These are phyloP conservation scores for Cotesia glomerata DNA, from an alignment of 1,140 invertebrate species.

Conservation along the genomic window DNA sequence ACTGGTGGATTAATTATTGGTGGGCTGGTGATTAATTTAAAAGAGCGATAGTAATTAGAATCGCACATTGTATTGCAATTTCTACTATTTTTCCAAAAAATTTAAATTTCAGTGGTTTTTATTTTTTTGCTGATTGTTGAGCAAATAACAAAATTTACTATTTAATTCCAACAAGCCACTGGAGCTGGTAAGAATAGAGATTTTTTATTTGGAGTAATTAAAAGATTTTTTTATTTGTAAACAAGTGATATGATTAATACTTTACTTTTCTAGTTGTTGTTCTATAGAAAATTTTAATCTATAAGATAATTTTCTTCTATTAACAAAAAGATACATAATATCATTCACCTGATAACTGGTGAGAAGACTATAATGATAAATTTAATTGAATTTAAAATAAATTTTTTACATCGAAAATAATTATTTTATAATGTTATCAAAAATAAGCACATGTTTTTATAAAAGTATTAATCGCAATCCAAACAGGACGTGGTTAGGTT, in stretches of 20 bases:
- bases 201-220: background rate
- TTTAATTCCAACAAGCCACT: conserved; percentile 1
- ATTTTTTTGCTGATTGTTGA: background rate
- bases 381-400: no score
- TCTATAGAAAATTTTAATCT: no score
- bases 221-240: background rate
- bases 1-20: background rate
- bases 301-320: no score
- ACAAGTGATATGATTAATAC: background rate
- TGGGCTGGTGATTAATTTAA: background rate
- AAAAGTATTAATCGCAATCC: background rate
- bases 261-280: no score
- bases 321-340: no score
- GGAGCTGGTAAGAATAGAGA: conserved; percentile 24
- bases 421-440: background rate
- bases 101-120: background rate
- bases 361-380: no score
- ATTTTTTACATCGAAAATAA: no score
- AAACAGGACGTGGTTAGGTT: conserved; percentile 3
- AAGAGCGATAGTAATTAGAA: no score
- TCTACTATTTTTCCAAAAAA: no score
- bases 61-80: no score
- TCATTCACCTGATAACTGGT: no score
- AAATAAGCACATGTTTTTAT: background rate
- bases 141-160: background rate